Conservation (phyloP, 2,797 vertebrate genomes). For the Clangula hyemalis region DNA sequence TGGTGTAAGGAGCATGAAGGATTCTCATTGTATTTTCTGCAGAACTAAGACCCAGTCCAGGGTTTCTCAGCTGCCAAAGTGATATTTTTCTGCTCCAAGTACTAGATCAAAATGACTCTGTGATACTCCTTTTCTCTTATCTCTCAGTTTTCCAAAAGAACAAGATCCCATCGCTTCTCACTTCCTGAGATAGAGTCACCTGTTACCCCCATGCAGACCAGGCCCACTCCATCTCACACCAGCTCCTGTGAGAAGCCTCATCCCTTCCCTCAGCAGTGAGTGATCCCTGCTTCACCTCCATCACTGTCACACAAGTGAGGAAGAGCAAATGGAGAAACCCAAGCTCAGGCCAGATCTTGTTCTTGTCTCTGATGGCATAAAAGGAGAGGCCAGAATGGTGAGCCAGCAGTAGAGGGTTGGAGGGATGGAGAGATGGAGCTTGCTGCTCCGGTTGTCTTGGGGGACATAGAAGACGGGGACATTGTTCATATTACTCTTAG, state of each 20-base stretch:
- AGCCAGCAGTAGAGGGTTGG: background rate
- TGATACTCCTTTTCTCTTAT: background rate
- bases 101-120: background rate
- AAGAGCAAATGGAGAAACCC: background rate
- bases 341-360: background rate
- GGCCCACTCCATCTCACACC: background rate
- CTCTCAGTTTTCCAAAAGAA: background rate
- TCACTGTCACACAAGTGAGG: background rate
- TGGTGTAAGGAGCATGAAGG: background rate
- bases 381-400: background rate
- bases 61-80: background rate
- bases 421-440: background rate
- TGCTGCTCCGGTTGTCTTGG: background rate
- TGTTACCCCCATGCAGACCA: background rate
- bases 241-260: background rate
- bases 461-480: background rate
- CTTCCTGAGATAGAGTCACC: background rate
- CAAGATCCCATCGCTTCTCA: background rate
- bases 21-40: background rate
- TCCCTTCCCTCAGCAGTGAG: background rate
- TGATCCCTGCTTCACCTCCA: background rate
- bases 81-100: fast-evolving
- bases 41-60: background rate
- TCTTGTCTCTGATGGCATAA: background rate
- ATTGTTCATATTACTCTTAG: background rate